Conservation (phyloP, 2,113 vertebrate species). For the Rhinopomastus cyanomelas region DNA sequence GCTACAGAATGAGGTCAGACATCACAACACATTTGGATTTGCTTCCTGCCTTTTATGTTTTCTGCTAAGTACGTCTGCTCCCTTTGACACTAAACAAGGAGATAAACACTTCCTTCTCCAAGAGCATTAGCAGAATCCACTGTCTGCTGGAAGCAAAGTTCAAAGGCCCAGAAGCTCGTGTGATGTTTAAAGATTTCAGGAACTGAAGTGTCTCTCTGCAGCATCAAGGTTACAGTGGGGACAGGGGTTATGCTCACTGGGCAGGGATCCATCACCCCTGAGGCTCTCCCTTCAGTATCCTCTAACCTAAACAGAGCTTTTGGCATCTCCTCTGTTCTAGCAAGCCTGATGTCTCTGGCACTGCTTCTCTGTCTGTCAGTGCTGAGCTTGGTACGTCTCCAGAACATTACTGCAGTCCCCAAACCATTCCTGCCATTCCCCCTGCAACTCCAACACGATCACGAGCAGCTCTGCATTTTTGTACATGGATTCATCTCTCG, state of each 20-base stretch:
- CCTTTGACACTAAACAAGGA: not conserved
- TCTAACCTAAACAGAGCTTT: slow-evolving; percentile 43
- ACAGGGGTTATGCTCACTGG: not conserved
- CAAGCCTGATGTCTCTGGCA: slow-evolving; percentile 40
- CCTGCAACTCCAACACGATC: slow-evolving; percentile 18
- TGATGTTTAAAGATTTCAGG: not conserved
- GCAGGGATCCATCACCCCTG: slow-evolving; percentile 16
- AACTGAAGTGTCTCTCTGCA: not conserved
- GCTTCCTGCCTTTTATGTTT: slow-evolving; percentile 8
- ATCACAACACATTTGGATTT: not conserved
- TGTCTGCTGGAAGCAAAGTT: not conserved
- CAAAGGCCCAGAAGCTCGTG: not conserved
- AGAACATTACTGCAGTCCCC: slow-evolving; percentile 2
- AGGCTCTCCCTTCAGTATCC: slow-evolving; percentile 37
- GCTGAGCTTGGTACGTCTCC: slow-evolving; percentile 29
- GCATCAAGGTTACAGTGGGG: not conserved
- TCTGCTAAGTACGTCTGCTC: not conserved
- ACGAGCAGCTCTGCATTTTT: slow-evolving; percentile 49
- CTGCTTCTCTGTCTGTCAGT: slow-evolving; percentile 6
- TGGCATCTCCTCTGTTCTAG: slow-evolving; percentile 41
- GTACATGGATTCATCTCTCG: slow-evolving; percentile 37
- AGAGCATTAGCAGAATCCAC: not conserved
- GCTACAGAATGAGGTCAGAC: not conserved
- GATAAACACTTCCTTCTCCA: not conserved
- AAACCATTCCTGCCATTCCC: slow-evolving; percentile 9